Conservation (phyloP, 1,140 invertebrate genomes). For the Hestina assimilis region DNA sequence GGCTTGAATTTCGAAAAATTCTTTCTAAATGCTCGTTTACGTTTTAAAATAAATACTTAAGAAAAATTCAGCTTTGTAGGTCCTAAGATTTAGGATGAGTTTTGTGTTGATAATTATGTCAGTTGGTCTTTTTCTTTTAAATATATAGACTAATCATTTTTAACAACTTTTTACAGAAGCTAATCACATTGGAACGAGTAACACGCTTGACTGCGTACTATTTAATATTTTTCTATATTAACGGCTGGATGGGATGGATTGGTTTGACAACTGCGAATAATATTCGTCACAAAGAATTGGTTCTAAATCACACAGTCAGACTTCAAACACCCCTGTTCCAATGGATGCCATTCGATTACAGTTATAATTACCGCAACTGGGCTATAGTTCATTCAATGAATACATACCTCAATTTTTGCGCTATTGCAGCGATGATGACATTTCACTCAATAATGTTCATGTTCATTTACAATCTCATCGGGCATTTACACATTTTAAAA, state of each 20-base stretch:
- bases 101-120: too few relatives aligned
- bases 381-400: conserved; percentile 30
- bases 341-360: conserved; percentile 44
- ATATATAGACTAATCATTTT: not conserved
- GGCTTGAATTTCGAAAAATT: too few relatives aligned
- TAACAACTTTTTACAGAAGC: conserved; percentile 3
- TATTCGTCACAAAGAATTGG: conserved; percentile 31
- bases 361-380: conserved; percentile 36
- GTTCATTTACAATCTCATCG: conserved; percentile 41
- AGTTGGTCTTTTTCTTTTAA: too few relatives aligned
- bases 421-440: conserved; percentile 24
- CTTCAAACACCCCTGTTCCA: conserved; percentile 43
- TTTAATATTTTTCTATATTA: conserved; percentile 30
- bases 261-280: conserved; percentile 35
- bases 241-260: conserved; percentile 34
- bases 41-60: too few relatives aligned
- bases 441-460: conserved; percentile 40
- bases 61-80: too few relatives aligned
- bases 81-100: too few relatives aligned
- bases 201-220: conserved; percentile 33
- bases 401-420: conserved; percentile 22
- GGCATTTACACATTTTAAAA: conserved; percentile 43
- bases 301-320: conserved; percentile 30
- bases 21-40: too few relatives aligned
- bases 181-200: conserved; percentile 24